Evolutionary conservation across 2,113 vertebrate species (phyloP), one percentile per base, ranked within the genome.

Genomic region (Okapia johnstoni): DNA sequence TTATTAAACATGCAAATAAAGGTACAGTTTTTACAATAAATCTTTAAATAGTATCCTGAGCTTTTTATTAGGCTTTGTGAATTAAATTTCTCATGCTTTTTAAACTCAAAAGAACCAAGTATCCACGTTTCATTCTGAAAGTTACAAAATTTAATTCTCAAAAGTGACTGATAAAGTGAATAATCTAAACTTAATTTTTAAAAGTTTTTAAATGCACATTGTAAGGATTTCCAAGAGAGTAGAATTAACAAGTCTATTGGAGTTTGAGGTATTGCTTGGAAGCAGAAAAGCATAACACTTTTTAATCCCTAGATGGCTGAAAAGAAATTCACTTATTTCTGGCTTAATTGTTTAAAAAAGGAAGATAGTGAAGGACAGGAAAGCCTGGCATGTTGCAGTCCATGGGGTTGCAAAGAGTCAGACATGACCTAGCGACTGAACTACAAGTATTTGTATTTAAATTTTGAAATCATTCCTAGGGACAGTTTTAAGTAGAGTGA

Each of bases 221-320:
- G 48, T 58, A 90, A 77, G 79, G 23, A 63, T 94, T 92, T 36
- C 33, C 60, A 63, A n/a, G 54, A 86, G 48, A 86, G 33, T 57
- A 81, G 28, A 88, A 84, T 88, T 85, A 96, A 89, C 79, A 91
- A 21, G 58, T 93, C 46, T 85, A 28, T 88, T n/a, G 40, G n/a
- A 93, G 52, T 93, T 96, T 63, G 79, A 96, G 58, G 54, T 81
- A 60, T 91, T 94, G 80, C 66, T 80, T 93, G 36, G 85, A 96
- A 93, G 63, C 54, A 84, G 36, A 95, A 85, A 94, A 76, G 61
- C 76, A 40, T 92, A 85, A 55, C 87, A 57, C 13, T 89, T 11
- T 92, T 90, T 79, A 91, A 90, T 94, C 26, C 26, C 16, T 33
- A 83, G 25, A 90, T 95, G 23, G 48, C 17, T 87, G 91, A 73